Evolutionary conservation across 2,888 invertebrate genomes (phyloP), one percentile per base, ranked within the genome.

Genomic region (Yponomeuta cagnagella): DNA sequence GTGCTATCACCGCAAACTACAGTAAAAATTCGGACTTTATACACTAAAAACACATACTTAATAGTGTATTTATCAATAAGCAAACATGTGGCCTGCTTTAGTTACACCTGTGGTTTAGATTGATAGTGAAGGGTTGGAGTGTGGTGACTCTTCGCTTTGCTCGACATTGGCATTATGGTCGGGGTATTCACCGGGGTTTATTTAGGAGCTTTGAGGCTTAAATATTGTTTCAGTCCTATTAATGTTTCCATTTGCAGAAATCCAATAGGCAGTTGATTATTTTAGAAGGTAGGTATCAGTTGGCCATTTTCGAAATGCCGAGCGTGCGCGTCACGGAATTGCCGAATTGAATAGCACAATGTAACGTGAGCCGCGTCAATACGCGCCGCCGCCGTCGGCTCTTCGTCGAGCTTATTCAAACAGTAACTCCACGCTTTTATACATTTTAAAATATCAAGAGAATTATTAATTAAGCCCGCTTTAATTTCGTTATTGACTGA

Each of bases 381-480:
- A 70, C 37, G 63, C 15, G 15, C 30, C 30, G 65, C 65, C 15
- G 52, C 52, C 15, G 52, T 15, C 52, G 52, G 15, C 52, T 70
- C 71, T 68, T 68, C 68, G 48, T 70, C 73, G 73, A 74, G 72
- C 74, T 74, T 74, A 72, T 71, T 72, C 72, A 71, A 76, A 75
- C 72, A 72, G 73, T 73, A 76, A 77, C 74, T 75, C 74, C 74
- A 75, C 74, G 74, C 58, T 70, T 70, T 63, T 37, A 23, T 70
- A 70, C 63, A 63, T 63, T 75, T 72, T 73, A 74, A 76, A 77
- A 75, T 74, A 76, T 74, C 74, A 74, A 74, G 72, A 74, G 73
- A 72, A 72, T 74, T 75, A 74, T 74, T 75, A 76, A 78, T 77
- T 77, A 76, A 77, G 75, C 75, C 74, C 69, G 71, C 73, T 70